These are phyloP conservation scores for Clistopyga incitator DNA, from an alignment of 2,888 invertebrate genomes.

Conservation along the genomic window DNA sequence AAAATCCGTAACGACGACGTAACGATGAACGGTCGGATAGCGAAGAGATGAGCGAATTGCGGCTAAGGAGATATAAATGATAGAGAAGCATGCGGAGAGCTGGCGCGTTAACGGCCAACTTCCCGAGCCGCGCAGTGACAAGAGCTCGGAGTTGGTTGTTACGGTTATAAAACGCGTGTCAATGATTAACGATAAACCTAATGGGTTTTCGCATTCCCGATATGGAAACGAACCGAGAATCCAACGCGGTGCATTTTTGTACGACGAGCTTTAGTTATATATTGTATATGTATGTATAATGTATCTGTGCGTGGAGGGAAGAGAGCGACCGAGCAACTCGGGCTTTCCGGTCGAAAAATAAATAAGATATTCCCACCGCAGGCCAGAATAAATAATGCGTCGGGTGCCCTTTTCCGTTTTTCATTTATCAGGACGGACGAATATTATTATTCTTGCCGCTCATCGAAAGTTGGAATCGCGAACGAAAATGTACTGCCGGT, in stretches of 20 bases:
- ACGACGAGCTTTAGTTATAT: slow-evolving; percentile 71
- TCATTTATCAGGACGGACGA: slow-evolving; percentile 12
- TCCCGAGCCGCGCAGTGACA: slow-evolving; percentile 38
- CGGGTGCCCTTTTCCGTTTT: slow-evolving; percentile 7
- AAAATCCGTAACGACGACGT: neutral
- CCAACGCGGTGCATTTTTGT: slow-evolving; percentile 68
- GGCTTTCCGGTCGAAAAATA: slow-evolving; percentile 43
- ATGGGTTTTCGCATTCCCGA: slow-evolving; percentile 34
- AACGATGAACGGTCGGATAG: neutral
- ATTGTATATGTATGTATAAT: slow-evolving; percentile 68
- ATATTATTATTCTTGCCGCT: slow-evolving; percentile 29
- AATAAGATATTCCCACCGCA: slow-evolving; percentile 29
- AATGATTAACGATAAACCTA: slow-evolving; percentile 37
- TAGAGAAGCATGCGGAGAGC: slow-evolving; percentile 38
- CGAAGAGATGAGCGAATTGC: neutral
- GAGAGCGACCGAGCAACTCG: slow-evolving; percentile 39
- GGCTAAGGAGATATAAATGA: slow-evolving; percentile 26
- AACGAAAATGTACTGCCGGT: slow-evolving; percentile 10
- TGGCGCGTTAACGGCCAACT: slow-evolving; percentile 42
- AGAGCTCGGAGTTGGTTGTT: slow-evolving; percentile 20
- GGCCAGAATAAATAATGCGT: neutral
- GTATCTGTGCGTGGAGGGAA: slow-evolving; percentile 65
- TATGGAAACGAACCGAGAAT: slow-evolving; percentile 21
- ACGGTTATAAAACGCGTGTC: slow-evolving; percentile 31
- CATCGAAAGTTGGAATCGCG: neutral